Evolutionary conservation across 2,113 vertebrate species (phyloP), one percentile per base, ranked within the genome.

Genomic region (Axis porcinus): DNA sequence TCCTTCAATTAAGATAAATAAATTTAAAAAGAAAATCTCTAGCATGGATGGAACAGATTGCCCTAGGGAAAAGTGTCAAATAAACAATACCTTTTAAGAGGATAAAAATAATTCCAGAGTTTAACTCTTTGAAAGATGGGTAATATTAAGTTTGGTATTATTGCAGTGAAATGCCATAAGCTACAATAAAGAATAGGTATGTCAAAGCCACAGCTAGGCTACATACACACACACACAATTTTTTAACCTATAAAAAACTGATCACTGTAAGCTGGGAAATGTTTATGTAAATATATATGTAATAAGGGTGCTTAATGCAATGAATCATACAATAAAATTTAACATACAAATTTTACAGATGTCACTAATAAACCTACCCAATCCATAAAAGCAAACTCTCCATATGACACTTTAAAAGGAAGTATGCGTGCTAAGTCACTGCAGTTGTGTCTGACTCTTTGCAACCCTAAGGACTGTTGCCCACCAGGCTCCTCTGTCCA

Each of bases 31-130:
- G n/a, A 40, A 92, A 78, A 78, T 78, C 47, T 78, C 55, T 78
- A 96, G 90, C 16, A 60, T 25, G 12, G 17, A 82, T 76, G 12
- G 25, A 93, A 30, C 82, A 21, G 19, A 60, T 40, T 54, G 64
- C 58, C 52, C 58, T 90, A 11, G 47, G 30, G n/a, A 5, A 62
- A 84, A 55, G n/a, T 45, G 1, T 60, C 89, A 82, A 89, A 85
- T 4, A 82, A 30, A 87, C 12, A 82, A 83, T 60, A 92, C 5
- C 87, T 76, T 96, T 86, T 89, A 33, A 85, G 93, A 95, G 27
- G 70, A 91, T 91, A 85, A 91, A 95, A 85, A 55, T 16, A 92
- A 81, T 97, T 94, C 27, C 45, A 57, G 55, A 70, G 9, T 95
- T 86, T 81, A 16, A 70, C 43, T 47, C 36, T 81, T 55, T 88